Base-by-base conservation (phyloP, 2,113 vertebrate species). In the Solea solea region DNA sequence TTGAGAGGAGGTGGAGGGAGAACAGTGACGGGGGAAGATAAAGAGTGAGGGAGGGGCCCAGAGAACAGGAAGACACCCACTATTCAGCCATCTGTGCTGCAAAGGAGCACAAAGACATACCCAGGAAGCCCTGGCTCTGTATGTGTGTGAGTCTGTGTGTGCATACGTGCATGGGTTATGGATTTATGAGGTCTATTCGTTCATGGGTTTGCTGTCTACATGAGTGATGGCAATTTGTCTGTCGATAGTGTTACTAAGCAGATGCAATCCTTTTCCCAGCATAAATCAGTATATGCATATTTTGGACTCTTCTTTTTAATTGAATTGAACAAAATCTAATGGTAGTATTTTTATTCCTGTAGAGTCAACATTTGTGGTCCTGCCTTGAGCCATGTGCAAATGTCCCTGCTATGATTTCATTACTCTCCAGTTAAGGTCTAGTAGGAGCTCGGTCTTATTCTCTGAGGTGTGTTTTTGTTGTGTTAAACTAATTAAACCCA, bases 31-130 rank as follows among this genome's bases (percentile, higher is more conserved):
- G 56, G n/a, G 45, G 46, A 58, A 64, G 42, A 68, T 40, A 27
- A 42, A 65, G 50, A 67, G 52, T 15, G 46, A 86, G 75, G 81
- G 73, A 71, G 85, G 71, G 70, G 81, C 75, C 53, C 67, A 9
- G 48, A 71, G 78, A 74, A 41, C 71, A 88, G 90, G 81, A 82
- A 81, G 83, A 84, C 87, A 78, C 89, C 90, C 88, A 87, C 88
- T 79, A 81, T 64, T 75, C 75, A 81, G 69, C 92, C 92, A 92
- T 93, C 91, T 93, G 91, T 86, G 88, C 83, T 69, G 59, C 88
- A 73, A 68, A 83, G 78, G 67, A 51, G 45, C 77, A 84, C 80
- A 85, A 78, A 85, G 81, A 81, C 71, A 12, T 50, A 41, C 59
- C 57, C 53, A 64, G 59, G 41, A 76, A 44, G 16, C 56, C 69